These are phyloP conservation scores for Acrobeloides nanus DNA, from an alignment of 2,888 invertebrate genomes.

Conservation along the genomic window DNA sequence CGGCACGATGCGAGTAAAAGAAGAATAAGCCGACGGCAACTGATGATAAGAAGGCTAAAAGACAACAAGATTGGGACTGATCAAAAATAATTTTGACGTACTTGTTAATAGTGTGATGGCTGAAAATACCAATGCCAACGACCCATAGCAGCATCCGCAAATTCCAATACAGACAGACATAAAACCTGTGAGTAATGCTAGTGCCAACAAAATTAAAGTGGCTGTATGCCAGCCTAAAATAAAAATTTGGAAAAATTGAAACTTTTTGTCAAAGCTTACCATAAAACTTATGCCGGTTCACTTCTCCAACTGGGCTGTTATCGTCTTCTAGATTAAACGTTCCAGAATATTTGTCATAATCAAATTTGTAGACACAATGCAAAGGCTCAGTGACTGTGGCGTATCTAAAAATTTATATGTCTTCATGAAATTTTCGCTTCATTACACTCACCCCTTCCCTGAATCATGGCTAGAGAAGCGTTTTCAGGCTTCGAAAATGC, in stretches of 20 bases:
- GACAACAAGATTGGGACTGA: slow-evolving; percentile 3
- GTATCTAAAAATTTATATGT: too few species aligned
- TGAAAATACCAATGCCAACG: slow-evolving; percentile 46
- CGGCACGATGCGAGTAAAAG: slow-evolving; percentile 51
- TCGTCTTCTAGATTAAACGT: slow-evolving; percentile 52
- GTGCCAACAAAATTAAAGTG: slow-evolving; percentile 43
- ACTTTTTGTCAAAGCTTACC: background rate
- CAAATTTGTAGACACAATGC: slow-evolving; percentile 52
- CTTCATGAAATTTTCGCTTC: too few species aligned
- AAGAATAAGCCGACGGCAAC: slow-evolving; percentile 51
- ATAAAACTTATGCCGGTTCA: slow-evolving; percentile 36
- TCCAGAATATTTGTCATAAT: slow-evolving; percentile 52
- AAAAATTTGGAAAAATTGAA: background rate
- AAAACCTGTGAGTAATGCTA: slow-evolving; percentile 42
- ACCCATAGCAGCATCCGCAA: slow-evolving; percentile 47
- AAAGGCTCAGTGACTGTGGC: slow-evolving; percentile 48
- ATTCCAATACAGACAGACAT: slow-evolving; percentile 41
- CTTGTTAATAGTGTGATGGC: slow-evolving; percentile 44
- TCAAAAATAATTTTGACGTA: slow-evolving; percentile 23
- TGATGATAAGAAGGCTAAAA: slow-evolving; percentile 44
- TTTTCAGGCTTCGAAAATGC: too few species aligned
- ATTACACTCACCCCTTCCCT: too few species aligned
- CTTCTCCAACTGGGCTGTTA: slow-evolving; percentile 51
- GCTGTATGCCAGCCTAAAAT: slow-evolving; percentile 46
- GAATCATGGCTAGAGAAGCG: too few species aligned